Conservation (phyloP, 2,797 vertebrate species). For the Aplochiton taeniatus region DNA sequence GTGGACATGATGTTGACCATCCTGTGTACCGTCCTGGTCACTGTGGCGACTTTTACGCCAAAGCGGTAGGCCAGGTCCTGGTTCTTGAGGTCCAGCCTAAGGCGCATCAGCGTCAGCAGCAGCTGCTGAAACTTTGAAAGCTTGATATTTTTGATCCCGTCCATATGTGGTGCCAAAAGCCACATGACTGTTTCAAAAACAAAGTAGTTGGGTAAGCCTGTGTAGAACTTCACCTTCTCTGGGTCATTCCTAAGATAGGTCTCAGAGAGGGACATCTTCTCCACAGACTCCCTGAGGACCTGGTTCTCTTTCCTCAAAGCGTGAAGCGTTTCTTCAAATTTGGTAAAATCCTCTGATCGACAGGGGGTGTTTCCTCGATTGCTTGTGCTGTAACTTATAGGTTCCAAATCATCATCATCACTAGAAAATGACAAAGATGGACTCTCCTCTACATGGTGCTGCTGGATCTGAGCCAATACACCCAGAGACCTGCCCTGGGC, state of each 20-base stretch:
- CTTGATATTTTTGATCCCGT: constrained; percentile 65
- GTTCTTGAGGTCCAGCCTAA: constrained; percentile 76
- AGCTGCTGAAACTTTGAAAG: constrained; percentile 79
- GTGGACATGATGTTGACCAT: constrained; percentile 79
- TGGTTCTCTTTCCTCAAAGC: constrained; percentile 73
- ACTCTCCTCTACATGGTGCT: constrained; percentile 49
- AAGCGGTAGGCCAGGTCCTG: constrained; percentile 80
- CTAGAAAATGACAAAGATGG: constrained; percentile 62
- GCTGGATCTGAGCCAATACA: constrained; percentile 36
- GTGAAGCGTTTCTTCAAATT: constrained; percentile 65
- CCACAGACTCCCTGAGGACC: constrained; percentile 72
- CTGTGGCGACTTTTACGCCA: constrained; percentile 70
- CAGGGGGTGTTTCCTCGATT: constrained; percentile 42
- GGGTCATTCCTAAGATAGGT: constrained; percentile 73
- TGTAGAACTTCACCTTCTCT: constrained; percentile 79
- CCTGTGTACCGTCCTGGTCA: constrained; percentile 71
- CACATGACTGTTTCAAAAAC: constrained; percentile 80
- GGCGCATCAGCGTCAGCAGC: constrained; percentile 77
- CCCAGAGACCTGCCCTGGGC: constrained; percentile 65
- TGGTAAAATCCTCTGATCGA: constrained; percentile 28
- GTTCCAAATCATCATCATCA: constrained; percentile 46
- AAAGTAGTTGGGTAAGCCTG: constrained; percentile 78
- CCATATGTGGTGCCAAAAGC: constrained; percentile 78
- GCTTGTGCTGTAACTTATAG: constrained; percentile 53
- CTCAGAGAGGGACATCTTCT: constrained; percentile 77